phyloP scores from a whole-genome alignment of 92 coral and sea anemone species.

The Porites rus region DNA sequence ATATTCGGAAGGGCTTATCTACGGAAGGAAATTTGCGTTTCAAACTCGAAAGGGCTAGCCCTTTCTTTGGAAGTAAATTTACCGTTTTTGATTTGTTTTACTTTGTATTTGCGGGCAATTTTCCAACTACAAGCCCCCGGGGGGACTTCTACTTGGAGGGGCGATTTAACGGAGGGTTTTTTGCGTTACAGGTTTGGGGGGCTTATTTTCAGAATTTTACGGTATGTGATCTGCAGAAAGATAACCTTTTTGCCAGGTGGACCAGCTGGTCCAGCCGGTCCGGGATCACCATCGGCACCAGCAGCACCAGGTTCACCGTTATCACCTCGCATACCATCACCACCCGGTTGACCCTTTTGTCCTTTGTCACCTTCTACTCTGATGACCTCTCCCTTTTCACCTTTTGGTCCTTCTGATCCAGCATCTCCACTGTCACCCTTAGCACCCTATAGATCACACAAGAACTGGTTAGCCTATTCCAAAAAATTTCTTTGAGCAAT shows the following conservation, averaged over 20 bases:
- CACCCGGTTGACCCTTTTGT: conserved; percentile 70
- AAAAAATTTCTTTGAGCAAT: too few species aligned
- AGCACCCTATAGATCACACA: conserved; percentile 34
- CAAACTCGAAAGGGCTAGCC: too few species aligned
- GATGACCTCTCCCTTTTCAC: conserved; percentile 61
- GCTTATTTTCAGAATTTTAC: too few species aligned
- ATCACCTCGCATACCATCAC: conserved; percentile 49
- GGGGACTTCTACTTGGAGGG: too few species aligned
- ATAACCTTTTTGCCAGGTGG: conserved; percentile 48
- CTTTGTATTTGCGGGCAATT: too few species aligned
- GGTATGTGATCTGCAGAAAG: neutral
- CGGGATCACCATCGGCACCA: conserved; percentile 10
- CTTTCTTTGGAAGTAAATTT: too few species aligned
- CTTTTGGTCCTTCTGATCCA: conserved; percentile 77
- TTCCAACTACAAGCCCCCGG: too few species aligned
- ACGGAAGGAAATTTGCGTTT: too few species aligned
- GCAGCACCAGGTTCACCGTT: conserved; percentile 35
- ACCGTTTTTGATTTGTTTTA: too few species aligned
- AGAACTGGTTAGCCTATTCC: neutral
- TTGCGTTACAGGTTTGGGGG: too few species aligned
- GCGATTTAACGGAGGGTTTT: too few species aligned
- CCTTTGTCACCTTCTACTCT: conserved; percentile 70
- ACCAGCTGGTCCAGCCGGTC: conserved; percentile 47
- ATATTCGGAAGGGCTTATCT: too few species aligned
- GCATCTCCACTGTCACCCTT: conserved; percentile 72